Evolutionary conservation across 2,888 invertebrate species (phyloP).

Genomic region (Amaurobius ferox): DNA sequence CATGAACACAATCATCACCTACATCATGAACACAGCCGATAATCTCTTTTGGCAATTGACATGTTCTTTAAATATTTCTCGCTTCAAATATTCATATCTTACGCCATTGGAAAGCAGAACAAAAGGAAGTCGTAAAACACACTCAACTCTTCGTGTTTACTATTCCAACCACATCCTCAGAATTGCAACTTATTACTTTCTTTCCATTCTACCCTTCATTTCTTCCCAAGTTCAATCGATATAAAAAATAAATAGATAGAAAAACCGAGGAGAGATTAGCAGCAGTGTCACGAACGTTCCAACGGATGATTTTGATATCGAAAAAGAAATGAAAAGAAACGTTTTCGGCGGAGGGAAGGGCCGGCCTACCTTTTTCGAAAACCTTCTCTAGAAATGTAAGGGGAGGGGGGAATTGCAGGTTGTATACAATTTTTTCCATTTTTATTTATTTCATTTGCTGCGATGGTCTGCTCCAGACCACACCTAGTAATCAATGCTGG

Average conservation of each 20-base stretch:
- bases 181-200: too few relatives aligned
- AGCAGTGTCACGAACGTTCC: slow-evolving; percentile 62
- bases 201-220: background rate
- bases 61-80: too few relatives aligned
- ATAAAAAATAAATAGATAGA: slow-evolving; percentile 13
- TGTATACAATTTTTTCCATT: slow-evolving; percentile 23
- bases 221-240: slow-evolving; percentile 26
- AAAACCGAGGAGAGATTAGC: slow-evolving; percentile 41
- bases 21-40: too few relatives aligned
- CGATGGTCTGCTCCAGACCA: slow-evolving; percentile 32
- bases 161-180: too few relatives aligned
- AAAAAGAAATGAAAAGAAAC: slow-evolving; percentile 23
- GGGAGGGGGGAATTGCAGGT: slow-evolving; percentile 25
- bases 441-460: background rate
- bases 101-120: too few relatives aligned
- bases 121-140: too few relatives aligned
- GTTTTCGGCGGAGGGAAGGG: background rate
- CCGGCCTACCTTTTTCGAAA: background rate
- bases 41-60: too few relatives aligned
- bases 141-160: too few relatives aligned
- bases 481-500: slow-evolving; percentile 63
- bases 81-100: too few relatives aligned
- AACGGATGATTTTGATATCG: slow-evolving; percentile 59
- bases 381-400: background rate
- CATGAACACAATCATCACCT: too few relatives aligned